Conservation (phyloP, 2,888 invertebrate genomes). For the Saturnia pavonia region DNA sequence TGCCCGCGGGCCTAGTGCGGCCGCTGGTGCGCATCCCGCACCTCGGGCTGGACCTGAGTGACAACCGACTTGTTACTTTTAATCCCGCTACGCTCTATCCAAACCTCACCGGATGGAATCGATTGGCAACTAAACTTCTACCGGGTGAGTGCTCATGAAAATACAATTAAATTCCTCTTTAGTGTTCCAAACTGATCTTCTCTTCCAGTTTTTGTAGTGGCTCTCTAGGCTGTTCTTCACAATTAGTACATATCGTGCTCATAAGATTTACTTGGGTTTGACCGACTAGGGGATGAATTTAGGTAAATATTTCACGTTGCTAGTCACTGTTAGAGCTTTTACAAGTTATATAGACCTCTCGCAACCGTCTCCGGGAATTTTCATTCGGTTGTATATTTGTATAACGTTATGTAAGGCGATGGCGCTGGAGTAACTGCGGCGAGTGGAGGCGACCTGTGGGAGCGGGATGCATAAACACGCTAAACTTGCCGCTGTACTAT, state of each 20-base stretch:
- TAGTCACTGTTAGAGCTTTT: too few relatives aligned
- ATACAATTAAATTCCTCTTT: too few relatives aligned
- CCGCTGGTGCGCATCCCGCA: conserved; percentile 87
- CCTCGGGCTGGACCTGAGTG: conserved; percentile 88
- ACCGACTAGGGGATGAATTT: neutral
- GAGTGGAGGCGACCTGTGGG: too few relatives aligned
- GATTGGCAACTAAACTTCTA: conserved; percentile 90
- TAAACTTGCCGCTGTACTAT: too few relatives aligned
- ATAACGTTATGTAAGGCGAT: too few relatives aligned
- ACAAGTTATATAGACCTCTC: too few relatives aligned
- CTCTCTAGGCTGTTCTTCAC: neutral
- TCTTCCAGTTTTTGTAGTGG: neutral
- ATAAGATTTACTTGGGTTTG: neutral
- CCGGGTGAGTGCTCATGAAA: conserved; percentile 78
- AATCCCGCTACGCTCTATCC: conserved; percentile 90
- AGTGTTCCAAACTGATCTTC: too few relatives aligned
- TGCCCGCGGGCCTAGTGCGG: conserved; percentile 87
- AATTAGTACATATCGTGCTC: neutral
- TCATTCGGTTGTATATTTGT: too few relatives aligned
- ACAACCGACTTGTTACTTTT: conserved; percentile 87
- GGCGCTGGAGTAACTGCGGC: too few relatives aligned
- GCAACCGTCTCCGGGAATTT: too few relatives aligned
- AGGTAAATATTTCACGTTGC: neutral
- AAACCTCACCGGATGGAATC: conserved; percentile 90
- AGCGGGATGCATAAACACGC: too few relatives aligned